Conservation (phyloP, 2,797 vertebrate genomes). For the Enteromius treurensis region DNA sequence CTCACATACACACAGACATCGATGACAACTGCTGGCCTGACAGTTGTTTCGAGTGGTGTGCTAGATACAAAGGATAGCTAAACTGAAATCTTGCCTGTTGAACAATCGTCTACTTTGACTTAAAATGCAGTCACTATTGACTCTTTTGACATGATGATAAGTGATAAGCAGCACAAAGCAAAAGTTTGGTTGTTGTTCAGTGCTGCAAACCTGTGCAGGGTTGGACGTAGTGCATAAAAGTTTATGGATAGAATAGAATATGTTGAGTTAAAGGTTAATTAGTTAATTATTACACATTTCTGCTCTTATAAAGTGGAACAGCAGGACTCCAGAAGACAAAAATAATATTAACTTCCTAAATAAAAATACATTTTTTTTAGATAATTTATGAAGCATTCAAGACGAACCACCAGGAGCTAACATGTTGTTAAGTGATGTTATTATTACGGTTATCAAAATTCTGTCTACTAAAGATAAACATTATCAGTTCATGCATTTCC, state of each 20-base stretch:
- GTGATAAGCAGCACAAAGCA: background rate
- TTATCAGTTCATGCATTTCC: background rate
- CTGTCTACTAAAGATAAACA: background rate
- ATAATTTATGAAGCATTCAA: background rate
- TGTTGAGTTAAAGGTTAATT: background rate
- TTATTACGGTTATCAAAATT: background rate
- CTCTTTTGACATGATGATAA: background rate
- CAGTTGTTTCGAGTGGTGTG: background rate
- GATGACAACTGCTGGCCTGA: constrained; percentile 16
- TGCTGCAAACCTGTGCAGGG: constrained; percentile 13
- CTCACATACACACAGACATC: background rate
- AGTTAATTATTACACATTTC: constrained; percentile 13
- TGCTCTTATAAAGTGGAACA: background rate
- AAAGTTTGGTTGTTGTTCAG: background rate
- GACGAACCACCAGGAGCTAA: background rate
- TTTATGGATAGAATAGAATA: background rate
- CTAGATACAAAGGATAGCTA: background rate
- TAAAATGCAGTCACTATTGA: background rate
- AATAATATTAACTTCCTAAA: background rate
- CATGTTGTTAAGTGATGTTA: background rate
- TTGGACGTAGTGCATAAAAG: background rate
- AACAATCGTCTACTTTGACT: background rate
- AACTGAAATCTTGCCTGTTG: background rate
- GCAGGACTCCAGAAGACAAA: background rate
- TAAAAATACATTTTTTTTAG: background rate